A percentile compares a stretch with the other conserved stretches of the same genome.
phyloP scores from a whole-genome alignment of 2,888 invertebrate species.

The Lepidocyrtinus sp. region DNA sequence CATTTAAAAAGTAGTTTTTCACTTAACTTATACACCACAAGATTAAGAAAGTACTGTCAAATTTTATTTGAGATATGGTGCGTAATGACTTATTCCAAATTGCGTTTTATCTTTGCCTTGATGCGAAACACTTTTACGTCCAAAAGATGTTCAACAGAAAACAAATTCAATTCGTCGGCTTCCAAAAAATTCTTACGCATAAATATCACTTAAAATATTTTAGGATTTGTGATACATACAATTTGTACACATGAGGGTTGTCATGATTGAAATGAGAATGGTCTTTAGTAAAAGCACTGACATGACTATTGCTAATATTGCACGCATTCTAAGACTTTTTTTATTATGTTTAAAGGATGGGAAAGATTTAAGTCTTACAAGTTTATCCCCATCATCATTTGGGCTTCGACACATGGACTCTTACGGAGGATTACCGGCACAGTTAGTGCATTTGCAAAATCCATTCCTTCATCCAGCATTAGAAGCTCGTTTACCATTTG shows the following conservation, averaged over 20 bases:
- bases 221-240: no score
- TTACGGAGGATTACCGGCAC: constrained; percentile 78
- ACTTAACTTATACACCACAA: not conserved
- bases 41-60: not conserved
- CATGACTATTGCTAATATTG: no score
- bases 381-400: constrained; percentile 73
- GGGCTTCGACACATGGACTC: constrained; percentile 76
- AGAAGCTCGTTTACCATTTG: constrained; percentile 77
- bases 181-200: no score
- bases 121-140: no score
- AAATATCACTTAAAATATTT: no score
- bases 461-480: constrained; percentile 81
- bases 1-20: not conserved
- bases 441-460: constrained; percentile 81
- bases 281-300: no score
- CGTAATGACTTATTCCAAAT: not conserved
- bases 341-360: constrained; percentile 61
- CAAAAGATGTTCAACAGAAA: no score
- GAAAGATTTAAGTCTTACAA: constrained; percentile 66
- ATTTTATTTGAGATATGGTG: not conserved
- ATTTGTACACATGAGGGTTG: no score
- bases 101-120: no score
- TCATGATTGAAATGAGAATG: no score
- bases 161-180: no score
- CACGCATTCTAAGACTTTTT: no score